These are phyloP conservation scores for Terrapene triunguis DNA, from an alignment of 2,113 vertebrate genomes.

Conservation along the genomic window DNA sequence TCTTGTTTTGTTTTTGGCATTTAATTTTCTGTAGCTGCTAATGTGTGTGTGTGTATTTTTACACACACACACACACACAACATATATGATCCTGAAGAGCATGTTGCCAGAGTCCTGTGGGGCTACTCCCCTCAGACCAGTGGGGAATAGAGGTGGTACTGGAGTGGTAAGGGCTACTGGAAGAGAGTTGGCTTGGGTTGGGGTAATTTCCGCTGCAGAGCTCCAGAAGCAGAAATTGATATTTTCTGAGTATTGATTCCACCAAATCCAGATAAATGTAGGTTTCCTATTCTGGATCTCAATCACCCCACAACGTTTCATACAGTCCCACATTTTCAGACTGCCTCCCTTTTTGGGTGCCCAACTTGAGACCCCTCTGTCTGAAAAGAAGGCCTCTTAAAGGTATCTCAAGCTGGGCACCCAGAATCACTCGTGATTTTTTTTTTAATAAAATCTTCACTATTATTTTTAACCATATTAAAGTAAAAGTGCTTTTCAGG, in stretches of 20 bases:
- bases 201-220: accelerated
- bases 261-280: neutral
- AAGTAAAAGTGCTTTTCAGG: neutral
- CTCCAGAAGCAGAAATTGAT: neutral
- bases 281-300: neutral
- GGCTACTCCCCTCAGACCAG: neutral
- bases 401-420: neutral
- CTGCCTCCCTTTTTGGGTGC: neutral
- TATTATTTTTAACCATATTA: neutral
- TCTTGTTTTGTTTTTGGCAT: neutral
- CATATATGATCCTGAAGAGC: neutral
- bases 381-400: neutral
- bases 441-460: neutral
- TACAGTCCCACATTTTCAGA: neutral
- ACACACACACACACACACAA: neutral
- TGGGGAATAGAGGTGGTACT: neutral
- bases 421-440: accelerated
- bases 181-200: neutral
- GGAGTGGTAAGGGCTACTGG: neutral
- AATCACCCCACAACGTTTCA: neutral
- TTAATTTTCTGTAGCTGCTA: neutral
- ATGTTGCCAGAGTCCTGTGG: neutral
- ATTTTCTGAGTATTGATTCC: neutral
- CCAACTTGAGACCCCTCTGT: neutral
- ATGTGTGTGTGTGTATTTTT: neutral